These are phyloP conservation scores for Varanus komodoensis DNA, from an alignment of 2,113 vertebrate species.

Conservation along the genomic window DNA sequence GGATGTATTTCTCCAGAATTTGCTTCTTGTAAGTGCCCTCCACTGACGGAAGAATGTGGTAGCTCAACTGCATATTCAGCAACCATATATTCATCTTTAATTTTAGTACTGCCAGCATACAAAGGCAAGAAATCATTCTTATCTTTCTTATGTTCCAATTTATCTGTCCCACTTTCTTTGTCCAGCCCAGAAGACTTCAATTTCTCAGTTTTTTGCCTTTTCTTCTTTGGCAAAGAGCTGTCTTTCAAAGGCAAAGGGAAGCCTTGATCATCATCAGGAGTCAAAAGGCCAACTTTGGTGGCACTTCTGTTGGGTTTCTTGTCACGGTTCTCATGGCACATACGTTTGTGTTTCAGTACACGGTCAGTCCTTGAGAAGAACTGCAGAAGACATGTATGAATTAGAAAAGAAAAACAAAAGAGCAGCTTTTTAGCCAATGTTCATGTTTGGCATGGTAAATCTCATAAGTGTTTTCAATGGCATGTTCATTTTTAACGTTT, in stretches of 20 bases:
- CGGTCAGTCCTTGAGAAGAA: constrained; percentile 98
- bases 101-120: constrained; percentile 90
- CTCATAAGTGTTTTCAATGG: not conserved
- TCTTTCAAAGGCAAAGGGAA: constrained; percentile 87
- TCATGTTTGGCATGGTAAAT: constrained; percentile 1
- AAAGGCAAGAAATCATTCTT: constrained; percentile 91
- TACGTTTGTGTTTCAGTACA: constrained; percentile 97
- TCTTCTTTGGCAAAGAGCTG: constrained; percentile 94
- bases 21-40: constrained; percentile 83
- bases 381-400: constrained; percentile 74
- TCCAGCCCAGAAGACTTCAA: constrained; percentile 74
- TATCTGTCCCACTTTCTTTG: constrained; percentile 80
- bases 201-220: constrained; percentile 92
- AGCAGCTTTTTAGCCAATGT: not conserved
- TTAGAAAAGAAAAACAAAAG: constrained; percentile 32
- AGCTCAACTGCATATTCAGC: constrained; percentile 93
- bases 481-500: not conserved
- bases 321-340: constrained; percentile 98
- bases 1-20: constrained; percentile 87
- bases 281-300: constrained; percentile 86
- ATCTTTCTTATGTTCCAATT: constrained; percentile 85
- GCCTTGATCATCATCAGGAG: constrained; percentile 81
- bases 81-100: constrained; percentile 96
- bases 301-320: constrained; percentile 89
- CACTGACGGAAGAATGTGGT: constrained; percentile 85